phyloP scores from a whole-genome alignment of 1,140 invertebrate genomes.

The Pristionchus pacificus region DNA sequence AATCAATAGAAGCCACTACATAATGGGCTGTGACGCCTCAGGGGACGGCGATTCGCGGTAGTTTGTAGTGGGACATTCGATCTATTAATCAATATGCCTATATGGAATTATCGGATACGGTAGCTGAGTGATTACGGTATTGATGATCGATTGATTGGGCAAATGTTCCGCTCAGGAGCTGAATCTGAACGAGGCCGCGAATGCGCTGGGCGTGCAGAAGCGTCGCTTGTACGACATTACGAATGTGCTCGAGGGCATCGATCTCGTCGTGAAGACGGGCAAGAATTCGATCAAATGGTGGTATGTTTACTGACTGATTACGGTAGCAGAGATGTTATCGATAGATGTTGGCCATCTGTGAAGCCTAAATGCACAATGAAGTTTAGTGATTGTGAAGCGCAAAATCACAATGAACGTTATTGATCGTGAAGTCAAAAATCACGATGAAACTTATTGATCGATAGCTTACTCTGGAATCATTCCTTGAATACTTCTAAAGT shows the following conservation, averaged over 20 bases:
- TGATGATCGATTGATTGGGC: slow-evolving; percentile 15
- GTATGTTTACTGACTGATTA: slow-evolving; percentile 36
- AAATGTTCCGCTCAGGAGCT: slow-evolving; percentile 36
- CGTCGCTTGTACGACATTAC: slow-evolving; percentile 64
- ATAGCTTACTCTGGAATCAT: no score
- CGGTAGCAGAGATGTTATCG: no score
- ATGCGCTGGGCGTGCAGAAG: slow-evolving; percentile 47
- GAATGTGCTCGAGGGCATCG: slow-evolving; percentile 64
- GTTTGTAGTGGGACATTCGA: neutral
- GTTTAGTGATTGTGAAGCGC: no score
- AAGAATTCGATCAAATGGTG: slow-evolving; percentile 60
- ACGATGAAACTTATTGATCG: no score
- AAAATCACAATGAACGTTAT: no score
- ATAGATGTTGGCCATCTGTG: no score
- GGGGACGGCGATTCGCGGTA: neutral
- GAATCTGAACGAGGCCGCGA: slow-evolving; percentile 56
- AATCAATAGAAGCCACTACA: neutral
- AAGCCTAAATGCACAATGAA: no score
- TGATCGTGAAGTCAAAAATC: no score
- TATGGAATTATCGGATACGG: no score
- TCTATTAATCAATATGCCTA: no score
- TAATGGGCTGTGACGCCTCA: neutral
- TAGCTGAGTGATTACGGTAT: no score
- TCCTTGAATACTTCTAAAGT: no score
- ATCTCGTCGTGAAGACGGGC: slow-evolving; percentile 64